Evolutionary conservation across 2,113 vertebrate genomes (phyloP).

Genomic region (Stigmatopora argus): DNA sequence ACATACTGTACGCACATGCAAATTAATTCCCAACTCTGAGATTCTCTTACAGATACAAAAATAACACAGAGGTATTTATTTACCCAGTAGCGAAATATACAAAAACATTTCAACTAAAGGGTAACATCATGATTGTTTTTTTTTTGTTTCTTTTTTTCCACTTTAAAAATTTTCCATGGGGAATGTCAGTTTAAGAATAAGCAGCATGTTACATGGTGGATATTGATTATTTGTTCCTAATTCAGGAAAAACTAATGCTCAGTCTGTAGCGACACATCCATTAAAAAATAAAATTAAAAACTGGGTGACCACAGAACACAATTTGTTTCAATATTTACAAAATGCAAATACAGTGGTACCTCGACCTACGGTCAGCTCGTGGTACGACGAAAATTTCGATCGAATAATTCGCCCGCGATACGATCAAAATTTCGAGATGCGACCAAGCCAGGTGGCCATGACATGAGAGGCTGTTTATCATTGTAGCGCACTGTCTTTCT

Average conservation of each 20-base stretch:
- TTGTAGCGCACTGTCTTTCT: no score
- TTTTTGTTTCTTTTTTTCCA: conserved; percentile 12
- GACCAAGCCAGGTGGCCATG: no score
- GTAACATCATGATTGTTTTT: conserved; percentile 9
- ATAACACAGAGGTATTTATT: background rate
- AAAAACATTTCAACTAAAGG: background rate
- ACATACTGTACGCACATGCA: conserved; percentile 18
- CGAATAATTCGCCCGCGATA: no score
- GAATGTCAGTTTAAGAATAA: conserved; percentile 30
- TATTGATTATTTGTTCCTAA: background rate
- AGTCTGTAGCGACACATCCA: conserved; percentile 6
- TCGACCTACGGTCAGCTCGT: no score
- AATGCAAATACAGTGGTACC: no score
- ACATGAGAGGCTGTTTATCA: no score
- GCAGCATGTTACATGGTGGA: conserved; percentile 10
- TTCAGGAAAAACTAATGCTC: conserved; percentile 4
- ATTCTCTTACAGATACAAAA: conserved; percentile 32
- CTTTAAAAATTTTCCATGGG: conserved; percentile 16
- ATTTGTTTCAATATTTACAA: conserved; percentile 31
- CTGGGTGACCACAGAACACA: conserved; percentile 7
- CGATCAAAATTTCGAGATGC: no score
- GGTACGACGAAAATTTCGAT: no score
- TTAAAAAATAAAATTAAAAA: conserved; percentile 6
- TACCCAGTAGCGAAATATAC: background rate
- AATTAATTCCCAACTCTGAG: conserved; percentile 21